phyloP scores from a whole-genome alignment of 2,113 vertebrate species.

The Heterocephalus glaber region DNA sequence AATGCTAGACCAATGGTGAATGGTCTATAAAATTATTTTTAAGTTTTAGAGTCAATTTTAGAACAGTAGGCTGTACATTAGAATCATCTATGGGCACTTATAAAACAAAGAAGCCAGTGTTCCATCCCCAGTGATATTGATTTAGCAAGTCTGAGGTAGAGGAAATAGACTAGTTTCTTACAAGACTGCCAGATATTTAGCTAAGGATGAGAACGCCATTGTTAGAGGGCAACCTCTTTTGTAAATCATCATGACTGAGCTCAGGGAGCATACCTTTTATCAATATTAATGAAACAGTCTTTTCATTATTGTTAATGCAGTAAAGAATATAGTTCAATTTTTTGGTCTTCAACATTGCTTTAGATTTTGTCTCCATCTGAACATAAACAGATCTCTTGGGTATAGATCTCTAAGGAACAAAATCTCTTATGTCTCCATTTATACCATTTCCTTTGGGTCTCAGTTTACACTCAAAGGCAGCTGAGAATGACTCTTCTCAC shows the following conservation, averaged over 20 bases:
- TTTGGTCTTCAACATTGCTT: not conserved
- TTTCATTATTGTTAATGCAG: not conserved
- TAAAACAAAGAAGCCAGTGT: not conserved
- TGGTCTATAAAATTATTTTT: not conserved
- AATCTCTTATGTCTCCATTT: not conserved
- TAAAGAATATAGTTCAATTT: not conserved
- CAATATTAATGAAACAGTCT: not conserved
- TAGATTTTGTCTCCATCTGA: conserved; percentile 3
- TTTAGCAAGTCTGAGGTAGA: not conserved
- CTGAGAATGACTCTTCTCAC: not conserved
- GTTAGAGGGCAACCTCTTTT: not conserved
- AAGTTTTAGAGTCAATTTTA: not conserved
- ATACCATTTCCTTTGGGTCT: not conserved
- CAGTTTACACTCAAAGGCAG: not conserved
- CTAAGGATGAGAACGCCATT: not conserved
- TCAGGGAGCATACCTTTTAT: not conserved
- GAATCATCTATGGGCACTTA: not conserved
- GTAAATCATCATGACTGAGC: not conserved
- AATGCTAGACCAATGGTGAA: not conserved
- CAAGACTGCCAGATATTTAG: not conserved
- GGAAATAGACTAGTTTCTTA: not conserved
- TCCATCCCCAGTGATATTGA: not conserved
- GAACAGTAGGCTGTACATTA: not conserved
- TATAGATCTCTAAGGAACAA: not conserved
- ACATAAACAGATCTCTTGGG: not conserved